Base-by-base conservation (phyloP, 2,888 invertebrate species). In the Syritta pipiens region DNA sequence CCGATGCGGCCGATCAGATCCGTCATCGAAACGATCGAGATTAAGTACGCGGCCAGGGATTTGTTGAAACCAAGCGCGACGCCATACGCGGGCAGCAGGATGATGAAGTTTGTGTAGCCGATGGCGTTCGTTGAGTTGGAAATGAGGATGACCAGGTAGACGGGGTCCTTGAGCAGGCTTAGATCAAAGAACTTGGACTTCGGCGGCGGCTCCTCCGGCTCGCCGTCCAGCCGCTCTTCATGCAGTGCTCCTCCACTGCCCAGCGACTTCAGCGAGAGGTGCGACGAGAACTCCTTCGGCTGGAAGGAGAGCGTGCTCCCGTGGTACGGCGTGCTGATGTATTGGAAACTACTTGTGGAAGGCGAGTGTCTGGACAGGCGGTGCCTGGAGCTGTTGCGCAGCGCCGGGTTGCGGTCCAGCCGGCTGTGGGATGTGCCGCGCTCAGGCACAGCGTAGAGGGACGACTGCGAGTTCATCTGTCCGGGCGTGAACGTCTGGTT, bases 41-140 rank as follows among this genome's bases (percentile, higher is more conserved):
- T 87, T 19, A 96, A 86, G 82, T 94, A 92, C 4, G 95, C 94
- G 0, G 94, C 93, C 60, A 91, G 88, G 0, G 92, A 90, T 83
- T 94, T 94, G 85, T 93, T 92, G 84, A 93, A 95, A 0, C 92
- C 92, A 51, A 94, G 89, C 20, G 92, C 91, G 4, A 92, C 87
- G 0, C 95, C 96, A 85, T 95, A 96, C 0, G 93, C 91, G 3
- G 96, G 96, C 14, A 96, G 90, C 12, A 96, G 86, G 51, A 96
- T 95, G 1, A 95, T 93, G 83, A 96, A 95, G 85, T 96, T 96
- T 0, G 96, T 96, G 84, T 95, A 96, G 72, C 95, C 94, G 51
- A 96, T 94, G 0, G 96, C 96, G 81, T 94, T 95, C 0, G 96
- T 95, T 42, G 94, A 95, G 84, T 95, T 96, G 0, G 95, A 96